A percentile compares a stretch with the other conserved stretches of the same genome.
phyloP scores from a whole-genome alignment of 2,888 invertebrate genomes.

The Anagyrus pseudococci region DNA sequence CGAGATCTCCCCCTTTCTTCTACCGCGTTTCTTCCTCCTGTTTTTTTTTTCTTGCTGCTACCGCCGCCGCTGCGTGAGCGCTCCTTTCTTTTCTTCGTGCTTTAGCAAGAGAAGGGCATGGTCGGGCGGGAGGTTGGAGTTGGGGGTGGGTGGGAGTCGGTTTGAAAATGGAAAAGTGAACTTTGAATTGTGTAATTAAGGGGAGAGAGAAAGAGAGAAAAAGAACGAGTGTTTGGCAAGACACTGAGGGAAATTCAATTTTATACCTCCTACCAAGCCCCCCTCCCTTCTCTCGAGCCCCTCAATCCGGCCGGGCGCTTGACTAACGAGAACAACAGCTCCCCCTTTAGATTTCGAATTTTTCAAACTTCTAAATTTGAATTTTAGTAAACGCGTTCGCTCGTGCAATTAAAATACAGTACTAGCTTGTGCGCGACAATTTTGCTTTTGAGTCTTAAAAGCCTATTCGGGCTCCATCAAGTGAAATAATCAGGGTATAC shows the following conservation, averaged over 20 bases:
- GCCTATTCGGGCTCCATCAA: no score
- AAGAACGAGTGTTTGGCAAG: conserved; percentile 19
- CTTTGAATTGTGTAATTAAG: conserved; percentile 38
- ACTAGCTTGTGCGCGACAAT: no score
- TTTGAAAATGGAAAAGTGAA: conserved; percentile 38
- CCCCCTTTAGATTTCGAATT: no score
- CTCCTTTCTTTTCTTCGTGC: conserved; percentile 4
- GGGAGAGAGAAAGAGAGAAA: conserved; percentile 10
- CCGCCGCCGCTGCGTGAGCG: background rate
- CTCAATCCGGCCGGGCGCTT: no score
- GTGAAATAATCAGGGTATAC: no score
- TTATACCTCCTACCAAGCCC: conserved; percentile 20
- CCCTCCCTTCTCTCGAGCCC: conserved; percentile 3
- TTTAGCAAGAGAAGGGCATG: background rate
- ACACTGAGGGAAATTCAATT: conserved; percentile 33
- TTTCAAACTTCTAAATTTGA: no score
- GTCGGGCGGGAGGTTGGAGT: conserved; percentile 1
- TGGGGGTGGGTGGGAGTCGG: background rate
- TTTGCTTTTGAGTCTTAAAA: no score
- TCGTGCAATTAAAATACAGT: no score
- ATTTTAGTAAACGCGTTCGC: no score
- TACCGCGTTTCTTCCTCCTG: background rate
- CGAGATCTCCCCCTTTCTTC: background rate
- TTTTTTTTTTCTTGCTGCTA: background rate
- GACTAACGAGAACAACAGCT: no score